Evolutionary conservation across 2,797 vertebrate species (phyloP).

Genomic region (Pangasius macronema): DNA sequence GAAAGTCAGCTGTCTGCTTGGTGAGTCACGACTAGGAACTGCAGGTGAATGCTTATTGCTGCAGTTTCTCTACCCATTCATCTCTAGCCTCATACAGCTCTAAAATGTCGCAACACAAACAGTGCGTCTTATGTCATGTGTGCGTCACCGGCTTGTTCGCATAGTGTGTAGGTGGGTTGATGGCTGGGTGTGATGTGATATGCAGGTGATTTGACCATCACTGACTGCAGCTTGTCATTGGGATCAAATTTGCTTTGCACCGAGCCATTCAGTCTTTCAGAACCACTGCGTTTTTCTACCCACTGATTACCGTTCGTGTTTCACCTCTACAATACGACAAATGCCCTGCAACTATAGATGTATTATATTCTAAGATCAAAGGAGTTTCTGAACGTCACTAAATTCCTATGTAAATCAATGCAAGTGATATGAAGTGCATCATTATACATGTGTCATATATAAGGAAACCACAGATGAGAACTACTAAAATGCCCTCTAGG

Average conservation of each 20-base stretch:
- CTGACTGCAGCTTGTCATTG: conserved; percentile 10
- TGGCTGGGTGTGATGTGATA: conserved; percentile 16
- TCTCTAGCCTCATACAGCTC: neutral
- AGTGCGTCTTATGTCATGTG: neutral
- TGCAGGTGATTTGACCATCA: conserved; percentile 13
- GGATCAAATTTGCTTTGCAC: neutral
- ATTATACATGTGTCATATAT: neutral
- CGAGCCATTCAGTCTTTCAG: neutral
- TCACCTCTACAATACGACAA: too few species aligned
- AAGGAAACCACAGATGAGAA: neutral
- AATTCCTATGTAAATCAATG: neutral
- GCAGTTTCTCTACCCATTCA: neutral
- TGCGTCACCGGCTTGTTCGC: conserved; percentile 29
- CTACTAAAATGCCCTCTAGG: neutral
- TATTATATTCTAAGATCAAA: neutral
- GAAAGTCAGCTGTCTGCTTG: conserved; percentile 25
- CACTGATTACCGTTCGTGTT: neutral
- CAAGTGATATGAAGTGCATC: neutral
- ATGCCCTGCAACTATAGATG: neutral
- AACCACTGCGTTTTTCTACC: neutral
- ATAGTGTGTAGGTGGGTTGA: neutral
- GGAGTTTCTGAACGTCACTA: neutral
- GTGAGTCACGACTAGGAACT: conserved; percentile 42
- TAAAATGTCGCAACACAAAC: conserved; percentile 6
- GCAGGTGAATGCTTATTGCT: conserved; percentile 31